Base-by-base conservation (phyloP, 37 sponge, comb jelly and placozoan genomes). In the Cladorhizidae sp. region DNA sequence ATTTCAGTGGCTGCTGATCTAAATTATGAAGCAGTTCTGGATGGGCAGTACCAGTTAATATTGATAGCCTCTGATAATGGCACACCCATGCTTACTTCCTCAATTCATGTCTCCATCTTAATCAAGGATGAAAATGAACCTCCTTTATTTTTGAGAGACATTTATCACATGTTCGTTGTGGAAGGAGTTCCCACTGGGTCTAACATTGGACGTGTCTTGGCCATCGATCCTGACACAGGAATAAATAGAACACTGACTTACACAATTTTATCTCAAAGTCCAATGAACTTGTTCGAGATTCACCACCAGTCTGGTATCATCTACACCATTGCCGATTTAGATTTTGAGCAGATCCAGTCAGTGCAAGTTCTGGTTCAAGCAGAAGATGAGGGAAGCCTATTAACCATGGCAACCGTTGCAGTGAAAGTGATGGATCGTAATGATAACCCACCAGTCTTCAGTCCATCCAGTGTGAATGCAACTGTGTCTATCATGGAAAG, bases 381-480 rank as follows among this genome's bases (percentile, higher is more conserved):
- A 1, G 39, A 54, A 43, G 93, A 92, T 57, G 18, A 26, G 25
- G 86, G 83, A 38, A 17, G 37, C 26, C 36, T 52, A 18, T 58
- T 72, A 3, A 37, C 64, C 40, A 63, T 20, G 8, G 33, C 72
- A 6, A 82, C 63, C 5, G n/a, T 94, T 3, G 49, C 40, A 3
- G 73, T 92, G 36, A 52, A 42, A 6, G 35, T 95, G 2, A 20
- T 72, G 23, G 80, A 84, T 21, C 39, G 49, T 0, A 86, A 90
- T 75, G 81, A 91, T 51, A 78, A 95, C 31, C 14, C 56, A 28
- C 95, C 95, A 25, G 52, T 59, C 22, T 95, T 95, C 41, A 64
- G 55, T 41, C 39, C 21, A 40, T 11, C 80, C 40, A 40, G 68
- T 3, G 33, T 23, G 6, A 54, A 67, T 36, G 42, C 26, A 36